Conservation (phyloP, 2,797 vertebrate genomes). For the Microcaecilia unicolor region DNA sequence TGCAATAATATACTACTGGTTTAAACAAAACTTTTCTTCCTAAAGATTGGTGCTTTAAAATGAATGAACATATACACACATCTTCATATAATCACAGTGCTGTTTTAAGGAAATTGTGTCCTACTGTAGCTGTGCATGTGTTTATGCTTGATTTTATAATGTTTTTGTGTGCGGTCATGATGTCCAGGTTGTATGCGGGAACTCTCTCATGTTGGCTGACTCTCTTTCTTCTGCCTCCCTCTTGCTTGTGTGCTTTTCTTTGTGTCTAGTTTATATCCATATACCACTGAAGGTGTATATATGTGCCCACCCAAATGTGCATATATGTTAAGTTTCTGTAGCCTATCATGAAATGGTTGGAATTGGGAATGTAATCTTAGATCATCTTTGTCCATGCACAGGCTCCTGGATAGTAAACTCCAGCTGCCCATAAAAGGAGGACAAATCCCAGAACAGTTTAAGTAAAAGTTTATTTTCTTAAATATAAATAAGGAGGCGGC, state of each 20-base stretch:
- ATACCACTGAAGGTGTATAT: conserved; percentile 7
- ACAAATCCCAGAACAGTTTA: conserved; percentile 11
- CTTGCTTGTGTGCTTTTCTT: neutral
- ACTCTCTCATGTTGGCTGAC: conserved; percentile 27
- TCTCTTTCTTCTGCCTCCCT: neutral
- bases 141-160: conserved; percentile 16
- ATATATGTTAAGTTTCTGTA: conserved; percentile 48
- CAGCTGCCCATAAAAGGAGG: conserved; percentile 28
- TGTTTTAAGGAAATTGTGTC: conserved; percentile 12
- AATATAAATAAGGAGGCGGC: conserved; percentile 17
- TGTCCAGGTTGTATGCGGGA: conserved; percentile 31
- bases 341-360: too few species aligned
- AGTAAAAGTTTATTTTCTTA: conserved; percentile 12
- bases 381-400: conserved; percentile 5
- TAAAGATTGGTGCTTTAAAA: conserved; percentile 46
- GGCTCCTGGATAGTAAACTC: conserved; percentile 25
- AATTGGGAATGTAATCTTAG: too few species aligned
- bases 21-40: conserved; percentile 31
- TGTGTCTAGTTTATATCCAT: too few species aligned
- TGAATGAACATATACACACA: conserved; percentile 20
- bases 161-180: conserved; percentile 23
- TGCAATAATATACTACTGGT: conserved; percentile 52
- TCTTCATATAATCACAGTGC: conserved; percentile 24
- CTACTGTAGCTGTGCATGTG: conserved; percentile 45
- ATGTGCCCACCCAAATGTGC: conserved; percentile 30